A percentile compares a stretch with the other conserved stretches of the same genome.
phyloP scores from a whole-genome alignment of 2,888 invertebrate species.

The Parnassius apollo region DNA sequence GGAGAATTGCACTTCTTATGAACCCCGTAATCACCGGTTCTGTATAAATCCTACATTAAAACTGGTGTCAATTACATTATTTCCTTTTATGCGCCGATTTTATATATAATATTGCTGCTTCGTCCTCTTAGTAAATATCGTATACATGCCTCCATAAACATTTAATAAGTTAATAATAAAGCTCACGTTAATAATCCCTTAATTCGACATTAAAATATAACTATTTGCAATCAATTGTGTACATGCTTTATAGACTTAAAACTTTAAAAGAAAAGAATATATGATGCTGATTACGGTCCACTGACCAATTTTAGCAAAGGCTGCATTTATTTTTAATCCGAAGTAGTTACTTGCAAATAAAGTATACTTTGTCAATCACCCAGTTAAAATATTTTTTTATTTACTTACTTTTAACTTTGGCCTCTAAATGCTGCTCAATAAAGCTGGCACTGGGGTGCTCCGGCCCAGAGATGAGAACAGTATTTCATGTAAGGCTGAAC shows the following conservation, averaged over 20 bases:
- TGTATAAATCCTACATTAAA: constrained; percentile 72
- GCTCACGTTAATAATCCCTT: constrained; percentile 3
- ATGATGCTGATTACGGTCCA: not conserved
- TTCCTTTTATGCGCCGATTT: constrained; percentile 65
- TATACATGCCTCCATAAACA: constrained; percentile 40
- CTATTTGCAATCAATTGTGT: constrained; percentile 8
- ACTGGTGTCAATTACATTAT: constrained; percentile 74
- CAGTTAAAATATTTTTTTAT: no score
- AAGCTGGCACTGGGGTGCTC: no score
- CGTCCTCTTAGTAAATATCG: constrained; percentile 65
- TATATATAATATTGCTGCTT: constrained; percentile 49
- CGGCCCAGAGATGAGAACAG: no score
- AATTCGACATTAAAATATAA: constrained; percentile 7
- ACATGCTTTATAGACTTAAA: not conserved
- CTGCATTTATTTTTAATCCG: not conserved
- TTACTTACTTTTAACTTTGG: no score
- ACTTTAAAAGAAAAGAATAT: not conserved
- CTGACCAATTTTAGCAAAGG: constrained; percentile 6
- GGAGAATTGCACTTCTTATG: constrained; percentile 67
- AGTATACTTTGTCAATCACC: no score
- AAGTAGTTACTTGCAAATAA: not conserved
- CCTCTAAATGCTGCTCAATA: no score
- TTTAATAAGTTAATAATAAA: constrained; percentile 13
- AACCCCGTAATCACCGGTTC: constrained; percentile 61
- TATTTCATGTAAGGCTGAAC: no score